Base-by-base conservation (phyloP, 2,888 invertebrate genomes). In the Meloe dianella region DNA sequence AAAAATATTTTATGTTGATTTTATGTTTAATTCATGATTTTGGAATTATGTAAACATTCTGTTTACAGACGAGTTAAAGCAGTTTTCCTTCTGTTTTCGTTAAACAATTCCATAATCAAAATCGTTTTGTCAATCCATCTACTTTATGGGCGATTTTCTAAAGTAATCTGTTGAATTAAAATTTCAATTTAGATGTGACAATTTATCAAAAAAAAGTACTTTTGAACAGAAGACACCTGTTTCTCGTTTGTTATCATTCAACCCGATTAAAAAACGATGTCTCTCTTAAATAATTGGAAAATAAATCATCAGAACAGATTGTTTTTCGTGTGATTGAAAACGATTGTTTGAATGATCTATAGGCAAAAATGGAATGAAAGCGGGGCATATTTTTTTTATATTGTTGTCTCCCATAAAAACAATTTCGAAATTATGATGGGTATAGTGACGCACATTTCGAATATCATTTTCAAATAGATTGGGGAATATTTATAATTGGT, bases 141-240 rank as follows among this genome's bases (percentile, higher is more conserved):
- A 67, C 71, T 41, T 72, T 70, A 75, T 71, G 71, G 68, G 66
- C 73, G 70, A 75, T 75, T 73, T 71, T 65, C 7, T 41, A 57
- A 68, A 72, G 67, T 71, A 73, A 74, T 71, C 22, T 47, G 51
- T 22, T 54, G 70, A 73, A 75, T 75, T 71, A 73, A 74, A 74
- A 71, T 73, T 71, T 73, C 71, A 68, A 70, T 68, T 67, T 65
- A 66, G 64, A 54, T 61, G 64, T 64, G 68, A 57, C 70, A 67
- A 75, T 75, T 73, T 65, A 70, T 68, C 67, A 68, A 60, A 63
- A 57, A 27, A 41, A 29, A 59, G 9, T 38, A 17, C 2, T 22
- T 8, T 12, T 10, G 1, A 54, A 54, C n/a, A 47, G 54, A 62
- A 69, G 69, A 69, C 69, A 69, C 69, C 69, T 69, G 69, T 69